Base-by-base conservation (phyloP, 2,888 invertebrate species). In the Sinelater perroti region DNA sequence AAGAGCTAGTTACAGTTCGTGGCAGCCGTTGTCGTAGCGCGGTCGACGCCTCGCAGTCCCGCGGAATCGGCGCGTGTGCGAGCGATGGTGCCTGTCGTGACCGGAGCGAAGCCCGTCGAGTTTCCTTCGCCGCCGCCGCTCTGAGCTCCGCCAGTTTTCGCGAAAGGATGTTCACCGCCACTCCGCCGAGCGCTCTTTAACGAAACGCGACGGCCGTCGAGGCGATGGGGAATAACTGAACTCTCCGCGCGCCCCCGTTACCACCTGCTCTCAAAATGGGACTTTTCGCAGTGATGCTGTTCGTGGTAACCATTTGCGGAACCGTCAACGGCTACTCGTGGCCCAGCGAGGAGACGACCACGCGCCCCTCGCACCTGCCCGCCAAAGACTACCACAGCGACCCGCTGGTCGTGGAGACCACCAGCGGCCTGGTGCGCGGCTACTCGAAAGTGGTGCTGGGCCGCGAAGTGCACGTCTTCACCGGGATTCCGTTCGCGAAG, bases 401-500 rank as follows among this genome's bases (percentile, higher is more conserved):
- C 75, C 89, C 91, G 0, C 81, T 93, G 60, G 87, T 93, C 50
- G 91, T 94, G 38, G 89, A 91, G 76, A 94, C 93, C 16, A 89
- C 87, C 65, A 90, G 87, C 70, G 94, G 94, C 1, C 83, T 89
- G 58, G 87, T 94, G 52, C 87, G 91, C 62, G 94, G 94, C 14
- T 86, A 87, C 69, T 86, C 90, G 11, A 89, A 89, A 72, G 88
- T 88, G 61, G 89, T 94, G 67, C 82, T 93, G 78, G 88, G 93
- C 46, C 86, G 92, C 50, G 89, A 95, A 77, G 90, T 95, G 20
- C 93, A 93, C 75, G 89, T 91, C 47, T 95, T 91, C 73, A 89
- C 89, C 46, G 95, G 95, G 2, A 91, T 95, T 62, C 95, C 95
- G 10, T 95, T 93, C 75, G 95, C 95, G 4, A 92, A 93, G 75